Percentiles rank a stretch among this genome's conserved stretches.
Evolutionary conservation across 2,888 invertebrate species (phyloP).

Genomic region (Helicoverpa assulta): DNA sequence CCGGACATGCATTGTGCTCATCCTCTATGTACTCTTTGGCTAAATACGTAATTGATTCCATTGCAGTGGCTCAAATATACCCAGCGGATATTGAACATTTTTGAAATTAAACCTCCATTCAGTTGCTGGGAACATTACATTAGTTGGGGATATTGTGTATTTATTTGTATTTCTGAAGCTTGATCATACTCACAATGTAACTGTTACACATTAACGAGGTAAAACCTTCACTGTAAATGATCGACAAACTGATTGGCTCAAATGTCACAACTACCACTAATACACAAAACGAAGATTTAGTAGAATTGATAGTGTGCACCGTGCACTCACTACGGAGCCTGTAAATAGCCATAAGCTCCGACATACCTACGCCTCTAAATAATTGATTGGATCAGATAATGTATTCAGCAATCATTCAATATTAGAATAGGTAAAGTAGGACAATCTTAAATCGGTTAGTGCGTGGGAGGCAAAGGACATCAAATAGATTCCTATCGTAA

Average conservation of each 20-base stretch:
- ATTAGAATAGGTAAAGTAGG: conserved; percentile 20
- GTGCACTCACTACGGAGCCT: conserved; percentile 1
- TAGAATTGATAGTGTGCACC: conserved; percentile 36
- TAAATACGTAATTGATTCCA: conserved; percentile 53
- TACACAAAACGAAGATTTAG: conserved; percentile 27
- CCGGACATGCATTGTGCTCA: conserved; percentile 41
- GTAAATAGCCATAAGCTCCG: not conserved
- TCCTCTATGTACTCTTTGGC: conserved; percentile 43
- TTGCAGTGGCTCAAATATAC: conserved; percentile 54
- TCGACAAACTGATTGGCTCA: conserved; percentile 42
- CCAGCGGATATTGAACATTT: conserved; percentile 43
- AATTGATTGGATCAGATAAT: conserved; percentile 25
- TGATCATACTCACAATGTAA: no score
- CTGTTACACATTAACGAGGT: conserved; percentile 8
- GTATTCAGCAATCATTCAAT: conserved; percentile 30
- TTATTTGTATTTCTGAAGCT: not conserved
- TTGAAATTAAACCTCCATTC: conserved; percentile 10
- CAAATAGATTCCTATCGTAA: conserved; percentile 29
- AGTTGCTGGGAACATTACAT: no score
- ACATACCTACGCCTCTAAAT: conserved; percentile 3
- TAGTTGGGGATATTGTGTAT: no score
- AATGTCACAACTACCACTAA: conserved; percentile 37
- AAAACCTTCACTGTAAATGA: conserved; percentile 28
- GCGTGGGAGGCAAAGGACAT: conserved; percentile 44
- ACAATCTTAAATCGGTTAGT: conserved; percentile 10